A percentile compares a stretch with the other conserved stretches of the same genome.
Evolutionary conservation across 1,140 invertebrate genomes (phyloP).

Genomic region (Frieseomelitta varia): DNA sequence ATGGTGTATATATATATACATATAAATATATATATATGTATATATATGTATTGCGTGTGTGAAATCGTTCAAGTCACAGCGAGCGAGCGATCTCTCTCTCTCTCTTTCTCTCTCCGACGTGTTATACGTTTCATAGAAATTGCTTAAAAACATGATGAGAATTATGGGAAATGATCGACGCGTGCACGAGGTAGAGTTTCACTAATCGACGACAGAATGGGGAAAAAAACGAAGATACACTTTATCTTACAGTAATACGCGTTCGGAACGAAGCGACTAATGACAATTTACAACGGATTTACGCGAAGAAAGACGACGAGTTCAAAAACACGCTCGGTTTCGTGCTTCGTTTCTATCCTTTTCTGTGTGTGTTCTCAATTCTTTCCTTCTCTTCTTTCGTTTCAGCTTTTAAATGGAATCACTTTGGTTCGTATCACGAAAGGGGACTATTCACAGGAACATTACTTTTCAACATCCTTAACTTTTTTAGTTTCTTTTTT

Average conservation of each 20-base stretch:
- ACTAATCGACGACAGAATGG: constrained; percentile 36
- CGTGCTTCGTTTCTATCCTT: neutral
- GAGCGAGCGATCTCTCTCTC: neutral
- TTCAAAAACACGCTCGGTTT: neutral
- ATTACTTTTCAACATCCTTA: constrained; percentile 58
- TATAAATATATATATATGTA: no score
- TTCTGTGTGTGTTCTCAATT: neutral
- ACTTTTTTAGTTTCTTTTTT: neutral
- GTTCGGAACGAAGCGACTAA: constrained; percentile 37
- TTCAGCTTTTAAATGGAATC: constrained; percentile 37
- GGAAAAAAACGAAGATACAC: constrained; percentile 13
- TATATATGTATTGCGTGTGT: no score
- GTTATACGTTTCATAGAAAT: neutral
- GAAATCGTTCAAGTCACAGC: constrained; percentile 38
- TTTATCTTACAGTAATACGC: constrained; percentile 26
- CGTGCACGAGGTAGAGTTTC: constrained; percentile 48
- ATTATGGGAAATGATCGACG: constrained; percentile 43
- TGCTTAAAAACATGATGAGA: constrained; percentile 33
- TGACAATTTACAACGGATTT: constrained; percentile 19
- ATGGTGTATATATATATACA: no score
- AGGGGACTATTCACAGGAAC: constrained; percentile 66
- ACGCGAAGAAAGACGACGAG: constrained; percentile 24
- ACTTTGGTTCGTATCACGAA: constrained; percentile 67
- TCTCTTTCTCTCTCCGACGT: neutral
- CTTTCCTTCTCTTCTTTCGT: neutral